phyloP scores from a whole-genome alignment of 1,140 invertebrate species.

The Stegodyphus dumicola region DNA sequence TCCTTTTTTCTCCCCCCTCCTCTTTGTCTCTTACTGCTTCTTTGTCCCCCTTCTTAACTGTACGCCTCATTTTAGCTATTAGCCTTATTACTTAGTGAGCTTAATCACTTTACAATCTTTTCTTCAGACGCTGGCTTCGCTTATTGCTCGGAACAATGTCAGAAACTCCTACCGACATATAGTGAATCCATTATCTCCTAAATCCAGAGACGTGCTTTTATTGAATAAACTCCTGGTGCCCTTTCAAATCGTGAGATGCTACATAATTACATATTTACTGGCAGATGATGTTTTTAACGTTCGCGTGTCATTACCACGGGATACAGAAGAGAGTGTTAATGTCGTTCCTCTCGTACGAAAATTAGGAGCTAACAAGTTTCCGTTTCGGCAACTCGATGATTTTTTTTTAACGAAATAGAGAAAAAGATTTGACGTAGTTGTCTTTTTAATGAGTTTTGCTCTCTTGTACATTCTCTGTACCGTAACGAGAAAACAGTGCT shows the following conservation, averaged over 20 bases:
- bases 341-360: conserved; percentile 4
- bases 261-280: conserved; percentile 60
- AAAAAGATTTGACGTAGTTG: not conserved
- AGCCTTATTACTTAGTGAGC: conserved; percentile 57
- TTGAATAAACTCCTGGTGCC: conserved; percentile 39
- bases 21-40: conserved; percentile 1
- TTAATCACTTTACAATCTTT: conserved; percentile 61
- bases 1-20: conserved; percentile 17
- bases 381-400: not conserved
- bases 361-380: conserved; percentile 36
- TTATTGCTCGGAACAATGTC: conserved; percentile 19
- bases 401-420: not conserved
- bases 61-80: conserved; percentile 56
- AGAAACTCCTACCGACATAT: not conserved
- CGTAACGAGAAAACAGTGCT: no score
- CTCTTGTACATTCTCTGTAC: not conserved
- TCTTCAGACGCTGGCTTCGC: conserved; percentile 19
- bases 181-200: conserved; percentile 52
- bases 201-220: conserved; percentile 40
- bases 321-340: not conserved
- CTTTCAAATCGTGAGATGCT: conserved; percentile 41
- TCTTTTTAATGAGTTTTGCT: not conserved
- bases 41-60: conserved; percentile 31
- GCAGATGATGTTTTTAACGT: conserved; percentile 36
- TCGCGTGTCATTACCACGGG: conserved; percentile 29